A percentile compares a stretch with the other conserved stretches of the same genome.
phyloP scores from a whole-genome alignment of 2,797 vertebrate species.

The Propithecus deckenii region DNA sequence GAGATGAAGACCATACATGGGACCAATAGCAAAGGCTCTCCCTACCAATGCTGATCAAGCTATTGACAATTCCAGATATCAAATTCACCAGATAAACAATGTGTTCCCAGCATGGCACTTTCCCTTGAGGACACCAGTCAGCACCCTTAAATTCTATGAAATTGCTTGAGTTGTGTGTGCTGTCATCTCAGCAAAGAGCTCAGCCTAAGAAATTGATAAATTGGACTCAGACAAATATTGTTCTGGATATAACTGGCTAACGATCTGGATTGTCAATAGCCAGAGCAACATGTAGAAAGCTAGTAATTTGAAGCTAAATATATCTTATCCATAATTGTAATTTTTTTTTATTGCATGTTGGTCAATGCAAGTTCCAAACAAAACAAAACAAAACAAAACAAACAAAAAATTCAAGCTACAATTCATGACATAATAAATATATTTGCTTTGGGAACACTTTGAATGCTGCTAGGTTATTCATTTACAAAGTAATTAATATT shows the following conservation, averaged over 20 bases:
- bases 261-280: not conserved
- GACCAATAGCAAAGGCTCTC: not conserved
- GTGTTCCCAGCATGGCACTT: not conserved
- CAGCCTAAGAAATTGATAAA: not conserved
- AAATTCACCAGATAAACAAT: not conserved
- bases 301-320: not conserved
- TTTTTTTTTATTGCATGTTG: not conserved
- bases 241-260: not conserved
- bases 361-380: slow-evolving; percentile 26
- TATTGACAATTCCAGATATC: not conserved
- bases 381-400: not conserved
- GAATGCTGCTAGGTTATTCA: slow-evolving; percentile 57
- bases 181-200: not conserved
- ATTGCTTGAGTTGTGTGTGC: not conserved
- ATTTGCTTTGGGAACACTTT: slow-evolving; percentile 9
- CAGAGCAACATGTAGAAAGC: not conserved
- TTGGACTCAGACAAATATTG: not conserved
- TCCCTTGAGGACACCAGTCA: not conserved
- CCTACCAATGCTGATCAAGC: not conserved
- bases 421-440: slow-evolving; percentile 6
- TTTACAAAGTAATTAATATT: slow-evolving; percentile 21
- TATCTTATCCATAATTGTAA: not conserved
- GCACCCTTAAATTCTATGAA: not conserved
- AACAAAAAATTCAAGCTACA: not conserved
- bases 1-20: not conserved